phyloP scores from a whole-genome alignment of 2,113 vertebrate species.

The Phylloscopus whistleri region DNA sequence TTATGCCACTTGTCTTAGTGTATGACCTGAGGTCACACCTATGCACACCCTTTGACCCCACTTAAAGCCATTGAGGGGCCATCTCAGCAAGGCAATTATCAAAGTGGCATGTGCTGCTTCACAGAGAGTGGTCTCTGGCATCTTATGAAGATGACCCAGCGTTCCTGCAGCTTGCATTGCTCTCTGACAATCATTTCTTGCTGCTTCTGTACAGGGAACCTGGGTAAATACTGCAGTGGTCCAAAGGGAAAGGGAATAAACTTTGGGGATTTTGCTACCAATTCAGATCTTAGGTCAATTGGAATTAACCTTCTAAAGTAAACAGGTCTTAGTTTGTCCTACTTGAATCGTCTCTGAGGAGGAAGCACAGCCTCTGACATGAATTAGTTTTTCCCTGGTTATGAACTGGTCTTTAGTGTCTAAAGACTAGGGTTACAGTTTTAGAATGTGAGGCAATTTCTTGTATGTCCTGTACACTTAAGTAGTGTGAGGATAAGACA shows the following conservation, averaged over 20 bases:
- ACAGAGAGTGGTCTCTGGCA: background rate
- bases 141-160: background rate
- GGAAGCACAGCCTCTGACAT: background rate
- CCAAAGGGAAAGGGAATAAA: background rate
- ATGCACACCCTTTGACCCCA: background rate
- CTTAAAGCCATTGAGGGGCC: background rate
- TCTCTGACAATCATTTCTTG: background rate
- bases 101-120: background rate
- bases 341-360: background rate
- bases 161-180: background rate
- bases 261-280: background rate
- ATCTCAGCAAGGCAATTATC: background rate
- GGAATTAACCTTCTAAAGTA: conserved; percentile 31
- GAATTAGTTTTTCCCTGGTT: background rate
- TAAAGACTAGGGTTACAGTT: background rate
- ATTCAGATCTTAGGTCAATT: background rate
- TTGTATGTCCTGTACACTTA: background rate
- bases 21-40: background rate
- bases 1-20: background rate
- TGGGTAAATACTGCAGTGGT: background rate
- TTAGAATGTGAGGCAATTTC: background rate
- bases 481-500: background rate
- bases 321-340: background rate
- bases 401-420: background rate
- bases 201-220: background rate